A percentile compares a stretch with the other conserved stretches of the same genome.
phyloP scores from a whole-genome alignment of 2,113 vertebrate genomes.

The Garra rufa region DNA sequence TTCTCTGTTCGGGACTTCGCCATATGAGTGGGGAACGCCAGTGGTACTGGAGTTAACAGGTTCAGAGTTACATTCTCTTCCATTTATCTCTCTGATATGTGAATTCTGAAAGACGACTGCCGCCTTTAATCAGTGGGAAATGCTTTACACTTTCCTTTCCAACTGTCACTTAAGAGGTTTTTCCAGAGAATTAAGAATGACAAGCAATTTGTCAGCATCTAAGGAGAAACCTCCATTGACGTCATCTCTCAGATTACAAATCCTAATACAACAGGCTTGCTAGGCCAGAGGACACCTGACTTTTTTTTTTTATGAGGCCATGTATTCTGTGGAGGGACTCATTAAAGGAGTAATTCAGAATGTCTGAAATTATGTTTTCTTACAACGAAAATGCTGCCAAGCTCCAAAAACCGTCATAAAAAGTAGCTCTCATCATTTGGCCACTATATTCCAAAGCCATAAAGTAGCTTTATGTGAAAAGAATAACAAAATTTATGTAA shows the following conservation, averaged over 20 bases:
- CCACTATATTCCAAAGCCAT: neutral
- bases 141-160: conserved; percentile 54
- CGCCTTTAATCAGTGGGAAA: conserved; percentile 56
- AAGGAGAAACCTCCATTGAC: conserved; percentile 16
- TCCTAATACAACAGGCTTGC: neutral
- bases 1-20: conserved; percentile 20
- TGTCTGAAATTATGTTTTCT: neutral
- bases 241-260: conserved; percentile 15
- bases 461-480: neutral
- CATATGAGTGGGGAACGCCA: conserved; percentile 10
- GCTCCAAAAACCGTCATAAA: neutral
- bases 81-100: conserved; percentile 39
- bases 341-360: neutral
- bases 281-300: neutral
- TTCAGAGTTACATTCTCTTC: conserved; percentile 29
- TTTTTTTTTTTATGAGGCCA: neutral
- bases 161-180: conserved; percentile 44
- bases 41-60: conserved; percentile 14
- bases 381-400: neutral
- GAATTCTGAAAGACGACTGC: conserved; percentile 10
- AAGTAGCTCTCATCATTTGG: neutral
- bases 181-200: conserved; percentile 41
- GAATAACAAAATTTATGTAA: neutral
- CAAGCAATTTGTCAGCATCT: conserved; percentile 35
- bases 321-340: neutral